A percentile compares a stretch with the other conserved stretches of the same genome.
Conservation (phyloP, 2,113 vertebrate species). For the Chaenogobius annularis region DNA sequence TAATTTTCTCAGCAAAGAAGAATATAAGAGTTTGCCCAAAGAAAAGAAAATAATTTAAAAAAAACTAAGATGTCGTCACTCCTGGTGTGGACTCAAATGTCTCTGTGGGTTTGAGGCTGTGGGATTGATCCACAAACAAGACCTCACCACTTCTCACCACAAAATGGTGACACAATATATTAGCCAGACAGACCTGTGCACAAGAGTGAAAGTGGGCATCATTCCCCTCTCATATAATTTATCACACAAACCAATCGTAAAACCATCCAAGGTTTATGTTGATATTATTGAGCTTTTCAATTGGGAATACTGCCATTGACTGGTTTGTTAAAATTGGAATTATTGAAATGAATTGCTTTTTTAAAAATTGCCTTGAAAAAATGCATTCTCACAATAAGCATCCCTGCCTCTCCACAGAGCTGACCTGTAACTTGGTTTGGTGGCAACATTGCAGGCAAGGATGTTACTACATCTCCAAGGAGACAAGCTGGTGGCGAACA, state of each 20-base stretch:
- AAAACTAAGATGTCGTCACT: constrained; percentile 16
- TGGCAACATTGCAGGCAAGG: too few relatives aligned
- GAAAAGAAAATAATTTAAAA: neutral
- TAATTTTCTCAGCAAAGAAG: constrained; percentile 12
- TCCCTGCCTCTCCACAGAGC: too few relatives aligned
- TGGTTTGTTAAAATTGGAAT: too few relatives aligned
- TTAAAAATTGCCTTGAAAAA: too few relatives aligned
- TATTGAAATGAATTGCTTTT: too few relatives aligned
- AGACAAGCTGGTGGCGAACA: too few relatives aligned
- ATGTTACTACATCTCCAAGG: too few relatives aligned
- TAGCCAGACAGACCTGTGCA: neutral
- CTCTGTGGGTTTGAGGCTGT: constrained; percentile 10
- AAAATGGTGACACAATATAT: neutral
- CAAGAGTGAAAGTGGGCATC: neutral
- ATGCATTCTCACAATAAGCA: too few relatives aligned
- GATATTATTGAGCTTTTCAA: too few relatives aligned
- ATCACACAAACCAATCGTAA: neutral
- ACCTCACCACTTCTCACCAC: neutral
- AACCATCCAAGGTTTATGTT: neutral
- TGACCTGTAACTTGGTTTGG: too few relatives aligned
- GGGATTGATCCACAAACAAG: constrained; percentile 14
- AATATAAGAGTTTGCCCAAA: constrained; percentile 17
- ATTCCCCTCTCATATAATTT: neutral
- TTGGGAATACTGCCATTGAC: too few relatives aligned
- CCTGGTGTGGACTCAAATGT: constrained; percentile 27